These are phyloP conservation scores for Tenrec ecaudatus DNA, from an alignment of 2,113 vertebrate genomes.

Conservation along the genomic window DNA sequence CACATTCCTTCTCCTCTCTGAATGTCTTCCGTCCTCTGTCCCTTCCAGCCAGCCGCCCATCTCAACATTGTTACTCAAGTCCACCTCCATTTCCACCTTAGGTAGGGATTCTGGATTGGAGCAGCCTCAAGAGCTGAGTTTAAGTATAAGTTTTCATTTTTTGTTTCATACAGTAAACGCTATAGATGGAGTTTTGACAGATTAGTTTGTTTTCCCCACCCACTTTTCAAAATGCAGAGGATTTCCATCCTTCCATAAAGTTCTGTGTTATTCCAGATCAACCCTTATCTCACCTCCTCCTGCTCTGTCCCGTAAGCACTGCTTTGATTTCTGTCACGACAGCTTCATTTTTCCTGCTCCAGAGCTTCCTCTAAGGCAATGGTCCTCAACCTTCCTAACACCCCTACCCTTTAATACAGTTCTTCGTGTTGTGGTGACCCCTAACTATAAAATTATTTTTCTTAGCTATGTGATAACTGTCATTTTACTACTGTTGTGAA, in stretches of 20 bases:
- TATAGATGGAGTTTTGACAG: not conserved
- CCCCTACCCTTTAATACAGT: no score
- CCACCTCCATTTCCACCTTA: not conserved
- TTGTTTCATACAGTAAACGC: not conserved
- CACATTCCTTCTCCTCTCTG: not conserved
- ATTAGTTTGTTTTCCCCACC: not conserved
- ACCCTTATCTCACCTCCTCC: not conserved
- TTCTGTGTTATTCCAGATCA: not conserved
- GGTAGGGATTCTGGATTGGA: not conserved
- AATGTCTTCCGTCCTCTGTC: not conserved
- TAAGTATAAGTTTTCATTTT: slow-evolving; percentile 32
- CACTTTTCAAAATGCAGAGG: not conserved
- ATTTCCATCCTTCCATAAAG: not conserved
- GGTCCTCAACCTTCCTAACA: no score
- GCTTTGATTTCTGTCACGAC: not conserved
- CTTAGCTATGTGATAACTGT: no score
- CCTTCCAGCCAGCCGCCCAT: not conserved
- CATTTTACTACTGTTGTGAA: no score
- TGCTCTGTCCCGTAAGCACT: not conserved
- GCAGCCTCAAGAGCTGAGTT: not conserved
- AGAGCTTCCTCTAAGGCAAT: no score
- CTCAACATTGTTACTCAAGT: not conserved
- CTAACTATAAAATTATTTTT: no score
- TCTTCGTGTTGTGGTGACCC: no score
- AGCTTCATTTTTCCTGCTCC: not conserved